Percentiles rank a stretch among this genome's conserved stretches.
These are phyloP conservation scores for Plemyria rubiginata DNA, from an alignment of 2,888 invertebrate genomes.

Conservation along the genomic window DNA sequence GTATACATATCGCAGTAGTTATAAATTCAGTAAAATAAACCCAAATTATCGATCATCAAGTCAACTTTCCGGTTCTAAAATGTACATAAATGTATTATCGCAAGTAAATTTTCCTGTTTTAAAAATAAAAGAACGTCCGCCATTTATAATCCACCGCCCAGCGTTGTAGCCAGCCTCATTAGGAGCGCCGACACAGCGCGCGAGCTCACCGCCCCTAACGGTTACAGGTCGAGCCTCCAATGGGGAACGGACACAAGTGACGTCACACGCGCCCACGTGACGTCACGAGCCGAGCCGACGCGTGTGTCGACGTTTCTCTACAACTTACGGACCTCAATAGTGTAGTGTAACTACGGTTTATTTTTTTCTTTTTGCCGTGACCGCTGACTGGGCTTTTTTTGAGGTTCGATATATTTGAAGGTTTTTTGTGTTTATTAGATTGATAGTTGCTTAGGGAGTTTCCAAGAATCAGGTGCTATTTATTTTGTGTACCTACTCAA, in stretches of 20 bases:
- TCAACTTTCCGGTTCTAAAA: no score
- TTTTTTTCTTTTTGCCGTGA: slow-evolving; percentile 40
- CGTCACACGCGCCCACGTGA: slow-evolving; percentile 49
- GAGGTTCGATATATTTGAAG: background rate
- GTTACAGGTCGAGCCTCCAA: slow-evolving; percentile 75
- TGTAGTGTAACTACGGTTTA: slow-evolving; percentile 68
- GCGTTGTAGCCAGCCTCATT: slow-evolving; percentile 65
- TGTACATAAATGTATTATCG: no score
- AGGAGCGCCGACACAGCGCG: slow-evolving; percentile 83
- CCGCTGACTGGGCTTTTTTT: slow-evolving; percentile 2
- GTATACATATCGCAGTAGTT: no score
- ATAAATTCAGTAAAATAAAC: no score
- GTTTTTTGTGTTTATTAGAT: background rate
- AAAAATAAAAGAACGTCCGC: slow-evolving; percentile 2
- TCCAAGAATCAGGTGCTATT: background rate
- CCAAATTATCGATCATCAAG: no score
- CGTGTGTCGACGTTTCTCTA: slow-evolving; percentile 84
- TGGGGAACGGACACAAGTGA: slow-evolving; percentile 81
- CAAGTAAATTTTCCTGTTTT: background rate
- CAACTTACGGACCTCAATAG: slow-evolving; percentile 82
- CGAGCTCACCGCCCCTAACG: slow-evolving; percentile 69
- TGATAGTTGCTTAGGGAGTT: background rate
- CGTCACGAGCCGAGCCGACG: slow-evolving; percentile 53
- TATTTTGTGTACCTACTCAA: background rate
- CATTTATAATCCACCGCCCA: slow-evolving; percentile 48